Base-by-base conservation (phyloP, 1,140 invertebrate genomes). In the Drosophila micromelanica region DNA sequence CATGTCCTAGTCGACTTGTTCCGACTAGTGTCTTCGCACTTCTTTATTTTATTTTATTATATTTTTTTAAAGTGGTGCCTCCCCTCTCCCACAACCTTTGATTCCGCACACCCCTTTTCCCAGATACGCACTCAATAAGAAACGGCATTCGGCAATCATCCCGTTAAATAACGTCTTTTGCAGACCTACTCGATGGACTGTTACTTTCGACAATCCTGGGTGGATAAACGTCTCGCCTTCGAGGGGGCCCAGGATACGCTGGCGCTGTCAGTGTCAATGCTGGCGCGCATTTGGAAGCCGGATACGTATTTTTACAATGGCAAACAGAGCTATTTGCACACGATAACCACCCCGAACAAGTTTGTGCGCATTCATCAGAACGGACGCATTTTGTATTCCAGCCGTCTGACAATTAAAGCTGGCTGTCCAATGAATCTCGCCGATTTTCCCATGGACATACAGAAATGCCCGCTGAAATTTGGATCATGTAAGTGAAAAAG, bases 151-250 rank as follows among this genome's bases (percentile, higher is more conserved):
- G 23, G 11, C 52, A 30, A 27, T 55, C 17, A 55, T 8, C 17
- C 37, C 55, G 27, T 43, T 57, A 20, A 20, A 63, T 69, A 45
- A 13, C 80, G 9, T 65, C 38, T 65, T 71, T 93, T 93, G 12
- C 91, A 97, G 97, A 96, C 96, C 2, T 98, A 97, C 91, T 97
- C 96, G 13, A 97, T 98, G 95, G 97, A 98, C 91, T 97, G 96
- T 91, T 98, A 98, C 92, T 97, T 98, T 92, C 94, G 94, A 0
- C 96, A 97, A 91, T 95, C 95, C 27, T 97, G 96, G 96, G 94
- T 96, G 13, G 96, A 96, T 91, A 93, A 94, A 68, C 93, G 96
- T 42, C 93, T 97, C 65, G 95, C 95, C 9, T 96, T 96, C 85
- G 93, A 94, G 51, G 94, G 94, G 30, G 92, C 93, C 70, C 94